phyloP scores from a whole-genome alignment of 2,797 vertebrate species.

The Menidia menidia region DNA sequence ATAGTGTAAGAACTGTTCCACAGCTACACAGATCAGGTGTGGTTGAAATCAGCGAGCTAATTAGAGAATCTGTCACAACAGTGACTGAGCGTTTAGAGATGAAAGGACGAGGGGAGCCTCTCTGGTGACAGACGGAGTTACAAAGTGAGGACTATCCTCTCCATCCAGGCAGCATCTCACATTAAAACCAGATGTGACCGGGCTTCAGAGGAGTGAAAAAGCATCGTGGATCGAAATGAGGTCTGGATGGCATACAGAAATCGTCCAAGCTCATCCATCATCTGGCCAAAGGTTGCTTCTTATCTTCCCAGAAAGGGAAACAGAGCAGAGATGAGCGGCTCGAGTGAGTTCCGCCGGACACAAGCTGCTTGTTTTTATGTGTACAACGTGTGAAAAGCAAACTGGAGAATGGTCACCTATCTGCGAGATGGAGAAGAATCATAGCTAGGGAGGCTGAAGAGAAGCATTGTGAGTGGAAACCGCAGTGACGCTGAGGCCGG shows the following conservation, averaged over 20 bases:
- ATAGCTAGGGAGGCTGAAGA: slow-evolving; percentile 46
- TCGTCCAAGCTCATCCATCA: slow-evolving; percentile 71
- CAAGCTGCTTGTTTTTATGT: slow-evolving; percentile 51
- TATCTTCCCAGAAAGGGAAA: slow-evolving; percentile 5
- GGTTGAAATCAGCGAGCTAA: slow-evolving; percentile 11
- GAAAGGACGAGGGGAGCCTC: slow-evolving; percentile 16
- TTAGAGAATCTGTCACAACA: slow-evolving; percentile 20
- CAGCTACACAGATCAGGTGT: slow-evolving; percentile 12
- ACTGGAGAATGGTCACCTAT: slow-evolving; percentile 66
- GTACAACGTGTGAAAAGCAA: slow-evolving; percentile 63
- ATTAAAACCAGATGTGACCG: slow-evolving; percentile 80
- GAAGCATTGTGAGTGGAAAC: slow-evolving; percentile 63
- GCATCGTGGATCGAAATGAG: slow-evolving; percentile 47
- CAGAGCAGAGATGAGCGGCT: slow-evolving; percentile 12
- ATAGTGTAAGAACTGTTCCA: neutral
- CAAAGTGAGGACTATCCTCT: slow-evolving; percentile 31
- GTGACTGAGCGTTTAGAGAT: slow-evolving; percentile 15
- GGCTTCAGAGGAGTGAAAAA: slow-evolving; percentile 55
- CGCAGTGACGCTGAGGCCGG: slow-evolving; percentile 58
- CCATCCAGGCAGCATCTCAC: slow-evolving; percentile 51
- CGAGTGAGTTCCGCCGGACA: slow-evolving; percentile 31
- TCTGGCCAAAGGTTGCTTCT: slow-evolving; percentile 41
- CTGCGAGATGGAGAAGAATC: slow-evolving; percentile 57
- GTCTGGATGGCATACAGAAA: slow-evolving; percentile 71
- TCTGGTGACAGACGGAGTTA: slow-evolving; percentile 39